Evolutionary conservation across 2,888 invertebrate species (phyloP).

Genomic region (Calameuta filiformis): DNA sequence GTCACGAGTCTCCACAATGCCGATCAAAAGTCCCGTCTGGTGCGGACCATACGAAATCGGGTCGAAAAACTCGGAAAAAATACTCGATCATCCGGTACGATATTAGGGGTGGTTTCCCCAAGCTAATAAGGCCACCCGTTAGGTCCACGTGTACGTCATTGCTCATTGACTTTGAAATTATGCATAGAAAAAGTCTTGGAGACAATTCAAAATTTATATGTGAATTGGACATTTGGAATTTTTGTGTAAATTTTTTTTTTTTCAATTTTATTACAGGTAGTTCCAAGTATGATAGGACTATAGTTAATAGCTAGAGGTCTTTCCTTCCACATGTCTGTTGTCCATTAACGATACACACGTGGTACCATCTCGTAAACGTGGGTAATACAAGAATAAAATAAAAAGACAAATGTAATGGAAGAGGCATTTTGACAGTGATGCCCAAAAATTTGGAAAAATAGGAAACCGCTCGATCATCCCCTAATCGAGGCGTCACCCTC

Average conservation of each 20-base stretch:
- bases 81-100: slow-evolving; percentile 37
- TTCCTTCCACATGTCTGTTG: neutral
- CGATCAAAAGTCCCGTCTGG: slow-evolving; percentile 25
- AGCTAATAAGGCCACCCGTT: slow-evolving; percentile 19
- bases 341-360: neutral
- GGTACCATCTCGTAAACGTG: neutral
- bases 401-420: neutral
- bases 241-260: neutral
- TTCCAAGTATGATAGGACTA: neutral
- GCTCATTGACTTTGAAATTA: neutral
- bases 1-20: slow-evolving; percentile 52
- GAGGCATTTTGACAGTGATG: neutral
- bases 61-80: slow-evolving; percentile 24
- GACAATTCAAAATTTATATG: neutral
- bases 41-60: slow-evolving; percentile 29
- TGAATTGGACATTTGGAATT: neutral
- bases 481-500: neutral
- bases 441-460: slow-evolving; percentile 23
- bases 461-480: slow-evolving; percentile 35
- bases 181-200: neutral
- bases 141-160: neutral
- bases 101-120: slow-evolving; percentile 10
- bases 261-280: neutral
- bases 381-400: neutral
- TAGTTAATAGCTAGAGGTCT: neutral